A percentile compares a stretch with the other conserved stretches of the same genome.
Conservation (phyloP, 2,113 vertebrate species). For the Anolis sagrei region DNA sequence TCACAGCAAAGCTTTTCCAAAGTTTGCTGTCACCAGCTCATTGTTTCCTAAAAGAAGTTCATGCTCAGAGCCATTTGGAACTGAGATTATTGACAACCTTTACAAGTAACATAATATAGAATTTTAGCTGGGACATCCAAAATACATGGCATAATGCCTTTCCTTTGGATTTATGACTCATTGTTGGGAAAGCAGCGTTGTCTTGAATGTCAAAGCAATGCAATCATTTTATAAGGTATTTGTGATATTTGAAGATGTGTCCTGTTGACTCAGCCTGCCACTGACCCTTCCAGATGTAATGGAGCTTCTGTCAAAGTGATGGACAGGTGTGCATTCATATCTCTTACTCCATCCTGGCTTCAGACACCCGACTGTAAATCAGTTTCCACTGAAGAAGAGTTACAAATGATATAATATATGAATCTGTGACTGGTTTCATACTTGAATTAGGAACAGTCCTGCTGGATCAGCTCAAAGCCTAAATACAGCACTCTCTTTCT, state of each 20-base stretch:
- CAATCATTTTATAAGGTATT: background rate
- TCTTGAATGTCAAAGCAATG: slow-evolving; percentile 5
- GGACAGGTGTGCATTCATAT: background rate
- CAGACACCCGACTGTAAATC: slow-evolving; percentile 11
- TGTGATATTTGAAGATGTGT: background rate
- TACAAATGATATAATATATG: background rate
- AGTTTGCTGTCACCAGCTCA: background rate
- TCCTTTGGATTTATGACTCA: slow-evolving; percentile 17
- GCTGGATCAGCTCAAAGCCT: background rate
- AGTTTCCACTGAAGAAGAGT: background rate
- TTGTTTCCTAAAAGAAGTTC: background rate
- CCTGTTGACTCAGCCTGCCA: background rate
- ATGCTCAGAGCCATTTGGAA: slow-evolving; percentile 2
- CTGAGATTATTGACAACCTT: slow-evolving; percentile 42
- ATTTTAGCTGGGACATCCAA: slow-evolving; percentile 44
- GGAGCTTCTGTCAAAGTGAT: background rate
- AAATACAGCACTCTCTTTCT: background rate
- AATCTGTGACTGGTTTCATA: background rate
- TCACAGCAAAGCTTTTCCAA: background rate
- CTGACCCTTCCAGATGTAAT: background rate
- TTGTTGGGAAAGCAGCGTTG: background rate
- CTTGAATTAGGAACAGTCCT: background rate
- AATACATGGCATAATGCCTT: slow-evolving; percentile 32
- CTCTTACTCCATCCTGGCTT: slow-evolving; percentile 8
- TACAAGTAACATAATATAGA: slow-evolving; percentile 25